Evolutionary conservation across 1,140 invertebrate genomes (phyloP), one percentile per base, ranked within the genome.

Genomic region (Ridgeia piscesae): DNA sequence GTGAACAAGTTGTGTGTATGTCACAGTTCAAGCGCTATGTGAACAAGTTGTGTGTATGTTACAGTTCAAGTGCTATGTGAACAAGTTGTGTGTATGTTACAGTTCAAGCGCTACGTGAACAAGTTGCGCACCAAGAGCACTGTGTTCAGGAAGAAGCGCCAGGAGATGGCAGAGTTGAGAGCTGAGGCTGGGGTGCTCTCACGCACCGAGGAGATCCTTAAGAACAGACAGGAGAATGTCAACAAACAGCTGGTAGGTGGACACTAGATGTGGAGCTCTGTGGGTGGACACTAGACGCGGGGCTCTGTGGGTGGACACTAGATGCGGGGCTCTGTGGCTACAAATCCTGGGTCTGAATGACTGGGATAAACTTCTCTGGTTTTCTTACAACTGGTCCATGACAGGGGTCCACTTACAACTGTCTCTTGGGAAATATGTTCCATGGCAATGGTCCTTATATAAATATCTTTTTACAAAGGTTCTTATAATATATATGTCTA

Each of bases 21-120:
- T 42, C 11, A 42, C 42, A 42, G 42, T 42, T 42, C 42, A 42
- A 42, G 42, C 42, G 11, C 11, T 4, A 11, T 42, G 42, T 42
- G 42, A 42, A 42, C 42, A 42, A 42, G 42, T 42, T 42, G 42
- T 42, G 42, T 42, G 42, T n/a, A n/a, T 42, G 42, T 42, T 42
- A 42, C 42, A 42, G 42, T 42, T 42, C 42, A 42, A 42, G 42
- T 42, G 42, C 42, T 42, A 42, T 42, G 11, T 42, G 42, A 42
- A 42, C 42, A 42, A 42, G 42, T 42, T 42, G 42, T 42, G 42
- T 42, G 42, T 42, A 11, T 42, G 17, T 93, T 94, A 88, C 93
- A 97, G 95, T 97, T 98, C 94, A 98, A 98, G 95, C 97, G 97
- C 93, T 98, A 98, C 95, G 97, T 98, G 0, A 97, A 97, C 94